Percentiles rank a stretch among this genome's conserved stretches.
phyloP scores from a whole-genome alignment of 2,113 vertebrate species.

The Pluvialis apricaria region DNA sequence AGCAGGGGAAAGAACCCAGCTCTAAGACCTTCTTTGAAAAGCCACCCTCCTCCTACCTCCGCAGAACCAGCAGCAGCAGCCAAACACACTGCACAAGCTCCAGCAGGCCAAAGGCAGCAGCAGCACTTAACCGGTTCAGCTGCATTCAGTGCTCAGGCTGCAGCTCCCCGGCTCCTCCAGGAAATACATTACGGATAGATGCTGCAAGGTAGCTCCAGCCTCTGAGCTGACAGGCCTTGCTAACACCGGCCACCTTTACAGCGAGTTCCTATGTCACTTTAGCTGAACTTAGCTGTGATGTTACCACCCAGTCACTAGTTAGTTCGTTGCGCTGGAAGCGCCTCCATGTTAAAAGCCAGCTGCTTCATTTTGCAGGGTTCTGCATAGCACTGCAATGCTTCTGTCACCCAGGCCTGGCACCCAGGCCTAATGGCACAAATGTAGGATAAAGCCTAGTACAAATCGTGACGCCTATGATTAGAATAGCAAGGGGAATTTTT shows the following conservation, averaged over 20 bases:
- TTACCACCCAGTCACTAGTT: not conserved
- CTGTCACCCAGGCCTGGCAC: not conserved
- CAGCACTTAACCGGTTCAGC: not conserved
- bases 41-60: not conserved
- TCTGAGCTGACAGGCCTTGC: not conserved
- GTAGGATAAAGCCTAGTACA: not conserved
- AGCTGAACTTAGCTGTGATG: not conserved
- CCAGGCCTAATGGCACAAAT: not conserved
- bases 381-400: not conserved
- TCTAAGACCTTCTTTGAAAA: not conserved
- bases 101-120: not conserved
- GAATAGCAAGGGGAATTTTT: not conserved
- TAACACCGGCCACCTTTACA: not conserved
- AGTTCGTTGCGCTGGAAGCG: not conserved
- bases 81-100: not conserved
- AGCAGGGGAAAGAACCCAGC: not conserved
- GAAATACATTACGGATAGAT: not conserved
- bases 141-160: not conserved
- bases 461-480: not conserved
- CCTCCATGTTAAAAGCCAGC: not conserved
- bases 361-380: not conserved
- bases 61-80: not conserved
- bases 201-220: not conserved
- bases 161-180: not conserved
- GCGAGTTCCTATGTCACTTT: not conserved